A percentile compares a stretch with the other conserved stretches of the same genome.
Conservation (phyloP, 1,140 invertebrate species). For the Brachionus manjavacas region DNA sequence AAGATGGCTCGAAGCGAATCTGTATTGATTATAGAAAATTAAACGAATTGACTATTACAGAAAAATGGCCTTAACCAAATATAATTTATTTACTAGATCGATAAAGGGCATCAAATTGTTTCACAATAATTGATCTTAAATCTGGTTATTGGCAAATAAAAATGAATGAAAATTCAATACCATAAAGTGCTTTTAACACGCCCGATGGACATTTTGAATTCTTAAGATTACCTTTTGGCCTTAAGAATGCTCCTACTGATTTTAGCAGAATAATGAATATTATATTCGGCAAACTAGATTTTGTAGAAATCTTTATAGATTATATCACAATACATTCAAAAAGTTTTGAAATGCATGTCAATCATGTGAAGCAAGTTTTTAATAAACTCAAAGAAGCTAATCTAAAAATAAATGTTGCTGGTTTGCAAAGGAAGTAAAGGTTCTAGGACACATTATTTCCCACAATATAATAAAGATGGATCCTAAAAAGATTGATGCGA, state of each 20-base stretch:
- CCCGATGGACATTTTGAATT: neutral
- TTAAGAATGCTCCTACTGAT: neutral
- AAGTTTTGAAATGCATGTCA: neutral
- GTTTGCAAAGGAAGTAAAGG: no score
- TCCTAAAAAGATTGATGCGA: no score
- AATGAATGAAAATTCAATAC: neutral
- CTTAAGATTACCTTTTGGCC: neutral
- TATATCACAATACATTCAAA: neutral
- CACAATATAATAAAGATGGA: no score
- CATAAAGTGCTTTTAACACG: neutral
- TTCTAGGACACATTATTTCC: no score
- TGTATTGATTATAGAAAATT: neutral
- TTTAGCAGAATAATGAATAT: neutral
- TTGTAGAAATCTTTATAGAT: neutral
- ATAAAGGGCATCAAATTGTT: no score
- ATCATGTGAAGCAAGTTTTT: no score
- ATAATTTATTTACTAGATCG: neutral
- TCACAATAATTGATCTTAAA: no score
- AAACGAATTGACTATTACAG: neutral
- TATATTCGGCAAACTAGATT: neutral
- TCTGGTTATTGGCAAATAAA: no score
- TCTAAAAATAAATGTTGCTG: no score
- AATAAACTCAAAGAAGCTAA: no score
- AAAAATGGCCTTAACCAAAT: neutral
- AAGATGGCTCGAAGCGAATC: neutral